phyloP scores from a whole-genome alignment of 2,797 vertebrate species.

The Microcaecilia unicolor region DNA sequence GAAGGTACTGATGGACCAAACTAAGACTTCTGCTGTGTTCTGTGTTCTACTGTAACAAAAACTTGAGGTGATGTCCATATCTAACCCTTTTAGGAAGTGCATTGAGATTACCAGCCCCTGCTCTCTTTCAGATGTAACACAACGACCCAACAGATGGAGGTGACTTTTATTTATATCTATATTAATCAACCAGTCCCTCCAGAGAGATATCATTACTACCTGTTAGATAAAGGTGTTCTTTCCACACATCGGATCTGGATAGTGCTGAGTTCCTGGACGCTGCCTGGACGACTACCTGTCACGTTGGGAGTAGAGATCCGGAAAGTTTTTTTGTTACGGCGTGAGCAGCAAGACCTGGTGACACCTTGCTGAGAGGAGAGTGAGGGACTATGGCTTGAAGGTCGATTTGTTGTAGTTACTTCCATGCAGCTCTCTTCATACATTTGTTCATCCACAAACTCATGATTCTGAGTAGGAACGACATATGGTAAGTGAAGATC shows the following conservation, averaged over 20 bases:
- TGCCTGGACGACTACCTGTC: slow-evolving; percentile 56
- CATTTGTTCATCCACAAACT: slow-evolving; percentile 85
- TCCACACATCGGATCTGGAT: slow-evolving; percentile 81
- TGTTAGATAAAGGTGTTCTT: slow-evolving; percentile 71
- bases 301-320: slow-evolving; percentile 68
- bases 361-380: slow-evolving; percentile 69
- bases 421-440: slow-evolving; percentile 77
- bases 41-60: too few species aligned
- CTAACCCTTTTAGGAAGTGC: too few species aligned
- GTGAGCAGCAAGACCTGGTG: slow-evolving; percentile 76
- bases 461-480: slow-evolving; percentile 66
- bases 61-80: too few species aligned
- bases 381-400: slow-evolving; percentile 72
- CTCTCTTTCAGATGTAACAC: too few species aligned
- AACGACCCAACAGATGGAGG: too few species aligned
- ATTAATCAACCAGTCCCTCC: too few species aligned
- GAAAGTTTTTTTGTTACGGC: slow-evolving; percentile 76
- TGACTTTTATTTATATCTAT: too few species aligned
- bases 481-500: neutral
- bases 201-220: too few species aligned
- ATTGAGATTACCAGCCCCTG: too few species aligned
- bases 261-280: slow-evolving; percentile 87
- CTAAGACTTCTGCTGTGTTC: too few species aligned
- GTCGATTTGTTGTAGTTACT: slow-evolving; percentile 65
- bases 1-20: too few species aligned